Evolutionary conservation across 1,140 invertebrate genomes (phyloP).

Genomic region (Drosophila bocki): DNA sequence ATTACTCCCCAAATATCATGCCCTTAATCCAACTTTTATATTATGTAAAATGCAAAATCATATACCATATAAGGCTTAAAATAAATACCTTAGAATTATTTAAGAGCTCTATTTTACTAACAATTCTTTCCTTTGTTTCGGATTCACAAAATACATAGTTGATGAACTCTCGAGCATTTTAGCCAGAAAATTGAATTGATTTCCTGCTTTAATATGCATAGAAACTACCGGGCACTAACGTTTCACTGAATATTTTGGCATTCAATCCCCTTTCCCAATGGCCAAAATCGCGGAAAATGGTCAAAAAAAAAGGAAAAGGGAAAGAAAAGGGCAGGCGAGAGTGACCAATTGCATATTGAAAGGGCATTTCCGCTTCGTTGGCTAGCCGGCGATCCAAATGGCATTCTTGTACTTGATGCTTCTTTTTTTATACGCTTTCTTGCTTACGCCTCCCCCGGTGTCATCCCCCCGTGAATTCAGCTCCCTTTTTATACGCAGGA

Average conservation of each 20-base stretch:
- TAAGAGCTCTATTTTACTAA: neutral
- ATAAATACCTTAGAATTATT: neutral
- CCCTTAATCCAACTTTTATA: neutral
- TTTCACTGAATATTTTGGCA: constrained; percentile 21
- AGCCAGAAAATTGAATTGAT: constrained; percentile 4
- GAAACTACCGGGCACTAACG: neutral
- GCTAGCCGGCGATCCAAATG: constrained; percentile 22
- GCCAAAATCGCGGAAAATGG: constrained; percentile 2
- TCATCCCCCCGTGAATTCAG: neutral
- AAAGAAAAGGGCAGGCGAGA: constrained; percentile 1
- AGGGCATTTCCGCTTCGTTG: constrained; percentile 53
- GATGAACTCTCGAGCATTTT: neutral
- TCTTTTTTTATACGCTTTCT: constrained; percentile 48
- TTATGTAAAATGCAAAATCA: neutral
- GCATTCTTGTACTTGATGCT: constrained; percentile 53
- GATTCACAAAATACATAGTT: constrained; percentile 4
- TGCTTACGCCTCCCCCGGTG: constrained; percentile 17
- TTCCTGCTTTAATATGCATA: constrained; percentile 23
- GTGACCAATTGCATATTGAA: constrained; percentile 48
- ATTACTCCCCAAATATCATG: neutral
- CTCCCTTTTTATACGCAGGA: constrained; percentile 2
- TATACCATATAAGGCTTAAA: neutral
- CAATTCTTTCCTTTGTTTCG: neutral
- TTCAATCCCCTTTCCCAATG: constrained; percentile 10
- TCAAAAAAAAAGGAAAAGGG: neutral